These are phyloP conservation scores for Apodemus sylvaticus DNA, from an alignment of 2,113 vertebrate genomes.

Conservation along the genomic window DNA sequence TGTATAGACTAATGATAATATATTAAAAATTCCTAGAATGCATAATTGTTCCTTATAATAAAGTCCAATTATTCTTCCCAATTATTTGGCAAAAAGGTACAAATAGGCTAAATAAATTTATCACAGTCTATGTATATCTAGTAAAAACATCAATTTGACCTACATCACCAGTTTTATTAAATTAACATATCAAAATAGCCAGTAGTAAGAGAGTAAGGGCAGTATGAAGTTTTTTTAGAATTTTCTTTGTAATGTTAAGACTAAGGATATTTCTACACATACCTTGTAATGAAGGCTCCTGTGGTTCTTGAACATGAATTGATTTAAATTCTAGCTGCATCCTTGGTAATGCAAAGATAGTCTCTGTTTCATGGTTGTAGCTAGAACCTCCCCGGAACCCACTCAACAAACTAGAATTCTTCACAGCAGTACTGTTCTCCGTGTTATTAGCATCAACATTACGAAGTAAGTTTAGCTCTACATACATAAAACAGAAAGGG, in stretches of 20 bases:
- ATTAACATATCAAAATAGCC: slow-evolving; percentile 18
- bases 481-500: not conserved
- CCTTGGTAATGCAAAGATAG: slow-evolving; percentile 97
- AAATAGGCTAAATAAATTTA: not conserved
- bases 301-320: slow-evolving; percentile 96
- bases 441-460: slow-evolving; percentile 96
- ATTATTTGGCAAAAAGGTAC: not conserved
- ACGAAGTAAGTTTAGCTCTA: slow-evolving; percentile 95
- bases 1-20: not conserved
- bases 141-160: slow-evolving; percentile 44
- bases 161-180: slow-evolving; percentile 9
- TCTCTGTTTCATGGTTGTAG: slow-evolving; percentile 99
- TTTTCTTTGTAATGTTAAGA: slow-evolving; percentile 17
- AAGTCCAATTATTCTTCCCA: not conserved
- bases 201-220: not conserved
- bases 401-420: slow-evolving; percentile 94
- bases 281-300: slow-evolving; percentile 95
- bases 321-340: slow-evolving; percentile 99
- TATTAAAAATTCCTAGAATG: not conserved
- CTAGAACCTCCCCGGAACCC: slow-evolving; percentile 94
- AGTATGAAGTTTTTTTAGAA: not conserved
- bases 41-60: not conserved
- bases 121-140: not conserved
- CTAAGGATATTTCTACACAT: slow-evolving; percentile 24
- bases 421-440: slow-evolving; percentile 92